A percentile compares a stretch with the other conserved stretches of the same genome.
Evolutionary conservation across 1,140 invertebrate species (phyloP).

Genomic region (Drosophila repletoides): DNA sequence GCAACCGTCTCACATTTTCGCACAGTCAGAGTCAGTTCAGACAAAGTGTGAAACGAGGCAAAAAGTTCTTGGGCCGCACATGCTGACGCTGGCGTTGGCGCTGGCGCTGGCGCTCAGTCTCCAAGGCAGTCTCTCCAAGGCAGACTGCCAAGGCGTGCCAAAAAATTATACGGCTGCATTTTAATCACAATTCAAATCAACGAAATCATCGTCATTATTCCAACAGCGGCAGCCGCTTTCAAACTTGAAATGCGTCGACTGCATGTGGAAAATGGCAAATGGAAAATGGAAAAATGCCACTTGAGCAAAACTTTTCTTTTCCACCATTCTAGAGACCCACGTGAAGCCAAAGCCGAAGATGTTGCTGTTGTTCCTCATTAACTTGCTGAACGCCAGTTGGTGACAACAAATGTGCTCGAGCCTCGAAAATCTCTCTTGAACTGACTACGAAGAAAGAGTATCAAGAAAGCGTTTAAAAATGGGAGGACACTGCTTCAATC

Average conservation of each 20-base stretch:
- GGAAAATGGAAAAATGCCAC: constrained; percentile 41
- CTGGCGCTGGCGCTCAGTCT: too few species aligned
- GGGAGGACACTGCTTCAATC: too few species aligned
- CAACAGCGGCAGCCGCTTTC: constrained; percentile 49
- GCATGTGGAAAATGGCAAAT: constrained; percentile 40
- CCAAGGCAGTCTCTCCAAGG: constrained; percentile 25
- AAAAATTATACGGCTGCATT: constrained; percentile 80
- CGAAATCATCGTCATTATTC: constrained; percentile 77
- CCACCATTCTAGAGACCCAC: constrained; percentile 8
- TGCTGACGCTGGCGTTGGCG: too few species aligned
- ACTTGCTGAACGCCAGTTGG: constrained; percentile 25
- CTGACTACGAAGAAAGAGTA: too few species aligned
- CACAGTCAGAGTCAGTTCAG: constrained; percentile 62
- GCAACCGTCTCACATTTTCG: constrained; percentile 37
- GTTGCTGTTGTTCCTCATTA: constrained; percentile 42
- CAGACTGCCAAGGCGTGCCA: constrained; percentile 25
- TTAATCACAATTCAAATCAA: constrained; percentile 82
- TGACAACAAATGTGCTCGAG: constrained; percentile 7
- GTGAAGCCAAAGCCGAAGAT: neutral
- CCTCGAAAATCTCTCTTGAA: neutral
- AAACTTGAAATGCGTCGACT: constrained; percentile 33
- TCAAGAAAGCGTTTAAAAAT: too few species aligned
- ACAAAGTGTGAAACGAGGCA: constrained; percentile 67
- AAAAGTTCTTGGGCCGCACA: constrained; percentile 64
- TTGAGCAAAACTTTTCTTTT: constrained; percentile 39